Conservation (phyloP, 2,888 invertebrate species). For the Deroplatys truncata region DNA sequence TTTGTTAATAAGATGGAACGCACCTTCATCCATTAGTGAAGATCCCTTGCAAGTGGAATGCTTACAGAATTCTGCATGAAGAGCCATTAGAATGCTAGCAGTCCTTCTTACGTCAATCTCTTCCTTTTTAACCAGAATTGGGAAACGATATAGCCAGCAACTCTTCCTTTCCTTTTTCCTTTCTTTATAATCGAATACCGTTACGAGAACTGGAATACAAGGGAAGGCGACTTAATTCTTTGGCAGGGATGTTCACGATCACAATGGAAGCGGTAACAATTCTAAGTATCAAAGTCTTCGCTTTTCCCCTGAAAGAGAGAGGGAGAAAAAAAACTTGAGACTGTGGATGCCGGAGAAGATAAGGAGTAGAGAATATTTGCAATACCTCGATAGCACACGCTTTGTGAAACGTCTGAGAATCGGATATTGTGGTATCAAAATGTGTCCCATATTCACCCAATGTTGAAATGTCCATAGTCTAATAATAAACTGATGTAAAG, state of each 20-base stretch:
- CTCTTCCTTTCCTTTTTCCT: not conserved
- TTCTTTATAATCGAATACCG: not conserved
- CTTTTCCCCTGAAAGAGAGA: too few species aligned
- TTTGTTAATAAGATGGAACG: not conserved
- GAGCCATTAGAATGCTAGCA: not conserved
- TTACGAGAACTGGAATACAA: not conserved
- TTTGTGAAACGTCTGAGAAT: too few species aligned
- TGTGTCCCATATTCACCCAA: too few species aligned
- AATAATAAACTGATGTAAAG: too few species aligned
- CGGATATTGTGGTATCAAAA: too few species aligned
- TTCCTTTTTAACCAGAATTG: not conserved
- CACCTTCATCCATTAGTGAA: not conserved
- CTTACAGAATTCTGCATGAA: not conserved
- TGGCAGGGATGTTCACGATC: not conserved
- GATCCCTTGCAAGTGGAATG: not conserved
- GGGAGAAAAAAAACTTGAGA: too few species aligned
- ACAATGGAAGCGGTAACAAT: not conserved
- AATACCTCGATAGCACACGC: too few species aligned
- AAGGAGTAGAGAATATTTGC: too few species aligned
- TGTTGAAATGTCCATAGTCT: too few species aligned
- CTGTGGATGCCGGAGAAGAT: too few species aligned
- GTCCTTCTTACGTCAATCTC: not conserved
- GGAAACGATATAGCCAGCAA: not conserved
- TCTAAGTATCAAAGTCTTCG: not conserved
- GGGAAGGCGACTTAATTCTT: not conserved